Evolutionary conservation across 2,888 invertebrate species (phyloP).

Genomic region (Drosophila birchii): DNA sequence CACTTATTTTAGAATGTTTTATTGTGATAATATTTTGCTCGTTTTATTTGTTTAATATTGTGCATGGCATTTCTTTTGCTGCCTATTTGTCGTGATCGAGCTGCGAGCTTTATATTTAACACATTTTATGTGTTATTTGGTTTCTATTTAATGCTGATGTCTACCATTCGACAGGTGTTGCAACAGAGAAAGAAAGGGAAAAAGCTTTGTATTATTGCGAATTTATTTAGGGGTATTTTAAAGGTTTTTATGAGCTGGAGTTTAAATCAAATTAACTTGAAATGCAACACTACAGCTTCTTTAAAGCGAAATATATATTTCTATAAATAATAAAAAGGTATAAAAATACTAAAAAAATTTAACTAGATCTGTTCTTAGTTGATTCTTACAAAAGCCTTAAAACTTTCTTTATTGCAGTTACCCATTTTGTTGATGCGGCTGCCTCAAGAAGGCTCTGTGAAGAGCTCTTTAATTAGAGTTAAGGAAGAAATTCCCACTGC

Average conservation of each 20-base stretch:
- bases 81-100: conserved; percentile 27
- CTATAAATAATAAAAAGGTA: too few species aligned
- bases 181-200: conserved; percentile 48
- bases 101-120: conserved; percentile 39
- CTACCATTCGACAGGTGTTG: conserved; percentile 63
- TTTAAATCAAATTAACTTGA: neutral
- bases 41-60: conserved; percentile 27
- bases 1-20: conserved; percentile 13
- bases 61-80: conserved; percentile 23
- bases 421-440: conserved; percentile 19
- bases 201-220: neutral
- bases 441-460: conserved; percentile 35
- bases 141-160: conserved; percentile 59
- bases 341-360: neutral
- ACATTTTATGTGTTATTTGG: conserved; percentile 39
- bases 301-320: too few species aligned
- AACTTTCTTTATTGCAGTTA: conserved; percentile 19
- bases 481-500: conserved; percentile 36
- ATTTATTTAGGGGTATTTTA: neutral
- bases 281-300: neutral
- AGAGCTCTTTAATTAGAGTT: conserved; percentile 45
- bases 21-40: conserved; percentile 36
- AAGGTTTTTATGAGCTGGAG: neutral
- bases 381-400: neutral
- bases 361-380: neutral